Evolutionary conservation across 2,797 vertebrate species (phyloP).

Genomic region (Poeciliopsis presidionis): DNA sequence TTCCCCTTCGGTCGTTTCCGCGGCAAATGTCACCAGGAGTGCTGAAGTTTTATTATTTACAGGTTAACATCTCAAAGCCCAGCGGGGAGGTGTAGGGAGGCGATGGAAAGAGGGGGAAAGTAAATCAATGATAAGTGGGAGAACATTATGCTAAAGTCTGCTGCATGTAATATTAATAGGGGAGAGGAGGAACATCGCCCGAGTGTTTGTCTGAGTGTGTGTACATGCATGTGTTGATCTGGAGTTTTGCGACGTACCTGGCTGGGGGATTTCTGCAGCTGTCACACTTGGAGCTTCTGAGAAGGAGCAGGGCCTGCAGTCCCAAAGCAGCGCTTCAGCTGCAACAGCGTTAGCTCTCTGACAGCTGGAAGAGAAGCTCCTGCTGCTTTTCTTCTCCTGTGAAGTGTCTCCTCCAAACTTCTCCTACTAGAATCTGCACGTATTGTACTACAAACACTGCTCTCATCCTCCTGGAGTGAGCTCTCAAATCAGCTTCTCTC

Average conservation of each 20-base stretch:
- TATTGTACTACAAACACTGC: constrained; percentile 19
- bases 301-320: constrained; percentile 57
- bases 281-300: constrained; percentile 68
- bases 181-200: constrained; percentile 41
- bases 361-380: constrained; percentile 67
- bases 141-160: constrained; percentile 70
- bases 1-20: constrained; percentile 38
- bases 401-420: constrained; percentile 66
- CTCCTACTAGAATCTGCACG: constrained; percentile 43
- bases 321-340: constrained; percentile 58
- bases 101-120: constrained; percentile 32
- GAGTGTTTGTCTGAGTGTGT: constrained; percentile 50
- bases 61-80: constrained; percentile 71
- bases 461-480: constrained; percentile 36
- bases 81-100: constrained; percentile 20
- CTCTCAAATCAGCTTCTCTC: constrained; percentile 29
- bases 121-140: constrained; percentile 73
- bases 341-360: constrained; percentile 54
- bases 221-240: constrained; percentile 33
- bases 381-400: constrained; percentile 52
- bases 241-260: constrained; percentile 60
- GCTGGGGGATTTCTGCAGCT: constrained; percentile 73
- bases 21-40: constrained; percentile 70
- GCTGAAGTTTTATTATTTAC: constrained; percentile 77
- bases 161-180: constrained; percentile 81